A percentile compares a stretch with the other conserved stretches of the same genome.
Evolutionary conservation across 92 coral and sea anemone species (phyloP).

Genomic region (Montipora capitata): DNA sequence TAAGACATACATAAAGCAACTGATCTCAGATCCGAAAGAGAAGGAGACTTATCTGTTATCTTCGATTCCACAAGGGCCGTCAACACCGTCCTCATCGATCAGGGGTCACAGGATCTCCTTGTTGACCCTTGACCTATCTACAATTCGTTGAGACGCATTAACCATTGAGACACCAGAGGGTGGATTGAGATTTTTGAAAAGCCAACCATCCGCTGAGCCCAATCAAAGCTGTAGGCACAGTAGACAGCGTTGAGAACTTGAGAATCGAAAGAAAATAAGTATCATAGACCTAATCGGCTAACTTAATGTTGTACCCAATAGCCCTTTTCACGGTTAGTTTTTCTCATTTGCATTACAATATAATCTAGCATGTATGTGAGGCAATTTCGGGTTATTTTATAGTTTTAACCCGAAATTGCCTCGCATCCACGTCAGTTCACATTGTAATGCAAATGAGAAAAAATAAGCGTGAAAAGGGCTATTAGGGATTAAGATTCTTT

Average conservation of each 20-base stretch:
- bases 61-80: not conserved
- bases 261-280: slow-evolving; percentile 35
- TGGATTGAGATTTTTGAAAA: slow-evolving; percentile 50
- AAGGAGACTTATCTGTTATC: slow-evolving; percentile 44
- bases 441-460: too few species aligned
- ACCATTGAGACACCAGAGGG: slow-evolving; percentile 45
- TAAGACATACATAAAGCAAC: slow-evolving; percentile 50
- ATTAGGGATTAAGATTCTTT: too few species aligned
- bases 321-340: too few species aligned
- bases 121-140: slow-evolving; percentile 41
- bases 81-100: slow-evolving; percentile 24
- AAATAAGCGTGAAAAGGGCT: too few species aligned
- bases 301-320: too few species aligned
- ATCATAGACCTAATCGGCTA: too few species aligned
- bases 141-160: slow-evolving; percentile 50
- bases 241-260: slow-evolving; percentile 54
- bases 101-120: slow-evolving; percentile 54
- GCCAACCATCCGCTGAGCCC: slow-evolving; percentile 63
- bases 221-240: slow-evolving; percentile 65
- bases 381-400: too few species aligned
- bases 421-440: too few species aligned
- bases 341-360: too few species aligned
- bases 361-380: too few species aligned
- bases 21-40: slow-evolving; percentile 39
- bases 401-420: too few species aligned